Percentiles rank a stretch among this genome's conserved stretches.
Evolutionary conservation across 2,888 invertebrate species (phyloP).

Genomic region (Acronicta alni): DNA sequence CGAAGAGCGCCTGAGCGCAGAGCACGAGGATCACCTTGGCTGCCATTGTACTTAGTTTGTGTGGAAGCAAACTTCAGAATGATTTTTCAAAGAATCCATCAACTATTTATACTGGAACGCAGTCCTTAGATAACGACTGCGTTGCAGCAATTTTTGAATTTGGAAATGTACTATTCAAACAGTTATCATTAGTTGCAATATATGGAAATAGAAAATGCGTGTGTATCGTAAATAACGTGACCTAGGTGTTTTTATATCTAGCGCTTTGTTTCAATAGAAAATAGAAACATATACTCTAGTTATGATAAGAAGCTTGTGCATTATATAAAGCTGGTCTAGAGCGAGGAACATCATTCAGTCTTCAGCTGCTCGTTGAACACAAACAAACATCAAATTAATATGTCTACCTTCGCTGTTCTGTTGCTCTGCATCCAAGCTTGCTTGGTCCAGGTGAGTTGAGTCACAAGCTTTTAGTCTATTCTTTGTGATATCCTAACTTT

Average conservation of each 20-base stretch:
- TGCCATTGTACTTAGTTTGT: conserved; percentile 54
- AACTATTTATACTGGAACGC: conserved; percentile 24
- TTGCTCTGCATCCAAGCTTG: conserved; percentile 48
- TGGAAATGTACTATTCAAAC: neutral
- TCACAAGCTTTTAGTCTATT: no score
- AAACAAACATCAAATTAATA: conserved; percentile 26
- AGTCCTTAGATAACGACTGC: conserved; percentile 10
- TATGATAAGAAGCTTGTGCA: neutral
- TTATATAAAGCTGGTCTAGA: conserved; percentile 2
- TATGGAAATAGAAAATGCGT: conserved; percentile 3
- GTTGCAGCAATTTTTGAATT: neutral
- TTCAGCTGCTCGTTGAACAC: conserved; percentile 18
- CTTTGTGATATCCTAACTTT: no score
- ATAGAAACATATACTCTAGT: neutral
- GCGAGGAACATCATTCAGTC: conserved; percentile 14
- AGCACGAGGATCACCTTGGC: conserved; percentile 56
- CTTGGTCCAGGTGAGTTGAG: conserved; percentile 19
- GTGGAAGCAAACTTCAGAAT: conserved; percentile 1
- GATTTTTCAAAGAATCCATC: conserved; percentile 9
- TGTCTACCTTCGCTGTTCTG: conserved; percentile 36
- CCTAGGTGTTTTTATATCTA: neutral
- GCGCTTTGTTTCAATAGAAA: neutral
- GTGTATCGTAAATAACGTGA: neutral
- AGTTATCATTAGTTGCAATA: conserved; percentile 15
- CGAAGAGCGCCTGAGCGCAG: conserved; percentile 54